Base-by-base conservation (phyloP, 2,113 vertebrate genomes). In the Ochotona princeps region DNA sequence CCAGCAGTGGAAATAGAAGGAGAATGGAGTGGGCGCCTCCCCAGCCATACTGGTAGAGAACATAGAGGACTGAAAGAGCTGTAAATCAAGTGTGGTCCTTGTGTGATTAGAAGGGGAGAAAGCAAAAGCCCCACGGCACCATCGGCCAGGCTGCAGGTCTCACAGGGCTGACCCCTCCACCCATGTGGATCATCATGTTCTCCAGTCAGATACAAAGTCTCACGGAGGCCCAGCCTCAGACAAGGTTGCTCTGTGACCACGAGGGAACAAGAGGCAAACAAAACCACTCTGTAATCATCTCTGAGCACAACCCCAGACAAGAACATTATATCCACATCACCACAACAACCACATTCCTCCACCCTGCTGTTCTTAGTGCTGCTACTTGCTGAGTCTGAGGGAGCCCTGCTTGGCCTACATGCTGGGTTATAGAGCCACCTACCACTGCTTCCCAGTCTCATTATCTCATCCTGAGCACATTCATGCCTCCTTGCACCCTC, bases 291-390 rank as follows among this genome's bases (percentile, higher is more conserved):
- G 72, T 74, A 66, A 83, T 88, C 90, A 67, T 10, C 20, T 72
- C 21, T 72, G 63, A 90, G 63, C 63, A 61, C 54, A 92, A 83
- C 88, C 47, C 74, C 23, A 66, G 87, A 88, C n/a, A 35, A 76
- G 47, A 38, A 69, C 61, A 69, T 85, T 82, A 80, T 82, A 80
- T 38, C 57, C 90, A 63, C 44, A 74, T 60, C 73, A 57, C 75
- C 69, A 14, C 20, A 28, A 20, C 44, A 80, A 73, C 70, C 90
- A 51, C 47, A 57, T 83, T 65, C 7, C 21, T 21, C 67, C 30
- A 32, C 79, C 83, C 76, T 38, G 13, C 83, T 70, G 67, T 70
- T 61, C 15, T 1, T 10, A 0, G 75, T 21, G 7, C 86, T 54
- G 28, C 25, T 69, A 60, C 73, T 69, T 89, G 54, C 38, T 65